Conservation (phyloP, 2,888 invertebrate genomes). For the Apamea crenata region DNA sequence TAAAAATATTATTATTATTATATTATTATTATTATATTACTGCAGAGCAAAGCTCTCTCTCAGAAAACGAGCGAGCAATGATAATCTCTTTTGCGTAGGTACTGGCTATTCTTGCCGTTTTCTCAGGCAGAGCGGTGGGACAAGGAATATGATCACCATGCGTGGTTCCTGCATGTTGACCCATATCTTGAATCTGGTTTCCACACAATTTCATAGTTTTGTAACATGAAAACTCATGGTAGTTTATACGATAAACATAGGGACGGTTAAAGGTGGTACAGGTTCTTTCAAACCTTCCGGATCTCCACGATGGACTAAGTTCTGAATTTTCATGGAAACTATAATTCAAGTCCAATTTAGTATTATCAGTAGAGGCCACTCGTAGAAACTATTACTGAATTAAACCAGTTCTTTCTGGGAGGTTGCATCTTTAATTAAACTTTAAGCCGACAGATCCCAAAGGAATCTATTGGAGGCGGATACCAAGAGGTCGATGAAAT, state of each 20-base stretch:
- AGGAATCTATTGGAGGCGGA: slow-evolving; percentile 78
- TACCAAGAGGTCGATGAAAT: slow-evolving; percentile 16
- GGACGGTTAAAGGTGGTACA: neutral
- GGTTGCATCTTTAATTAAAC: slow-evolving; percentile 84
- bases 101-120: neutral
- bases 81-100: neutral
- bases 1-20: too few relatives aligned
- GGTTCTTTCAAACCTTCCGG: neutral
- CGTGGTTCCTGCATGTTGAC: neutral
- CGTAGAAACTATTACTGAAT: slow-evolving; percentile 73
- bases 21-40: too few relatives aligned
- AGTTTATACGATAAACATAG: neutral
- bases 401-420: slow-evolving; percentile 73
- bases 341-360: slow-evolving; percentile 52
- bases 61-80: neutral
- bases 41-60: neutral
- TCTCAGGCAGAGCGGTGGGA: neutral
- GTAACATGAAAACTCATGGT: neutral
- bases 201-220: neutral
- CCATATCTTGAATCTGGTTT: neutral
- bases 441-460: slow-evolving; percentile 79
- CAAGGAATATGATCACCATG: neutral
- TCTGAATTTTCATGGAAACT: neutral
- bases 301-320: neutral
- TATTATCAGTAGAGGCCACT: slow-evolving; percentile 68